Base-by-base conservation (phyloP, 2,888 invertebrate genomes). In the Yponomeuta plumbellus region DNA sequence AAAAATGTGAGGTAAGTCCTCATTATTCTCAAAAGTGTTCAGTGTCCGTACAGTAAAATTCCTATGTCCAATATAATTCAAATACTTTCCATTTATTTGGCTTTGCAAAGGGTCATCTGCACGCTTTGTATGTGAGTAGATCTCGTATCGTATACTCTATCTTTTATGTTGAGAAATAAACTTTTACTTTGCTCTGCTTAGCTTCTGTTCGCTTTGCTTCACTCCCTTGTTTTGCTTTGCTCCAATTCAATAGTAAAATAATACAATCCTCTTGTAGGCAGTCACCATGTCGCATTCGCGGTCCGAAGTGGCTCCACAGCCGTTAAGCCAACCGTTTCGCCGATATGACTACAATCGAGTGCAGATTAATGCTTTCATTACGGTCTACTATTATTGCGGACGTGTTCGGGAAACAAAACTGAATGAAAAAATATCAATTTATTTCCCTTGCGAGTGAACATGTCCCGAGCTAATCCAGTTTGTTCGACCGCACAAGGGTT, bases 401-500 rank as follows among this genome's bases (percentile, higher is more conserved):
- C 82, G 80, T 81, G 81, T 80, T 82, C 77, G 78, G 84, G 74
- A 75, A 84, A 79, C 80, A 78, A 75, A 83, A 80, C 79, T 76
- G 78, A 81, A 81, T 71, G 73, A 81, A 84, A 88, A 84, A 86
- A 68, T 68, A 88, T 84, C 86, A 84, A 87, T 88, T 87, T 88
- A 88, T 88, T 89, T 88, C 88, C 88, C 88, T 81, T 79, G 87
- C 80, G 86, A 83, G 79, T 76, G 85, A 84, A 85, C 88, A 86
- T 88, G 89, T 89, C 86, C 88, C 84, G 76, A 72, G 79, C 86
- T 90, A 90, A 90, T 89, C 88, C 85, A 85, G 89, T 89, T 89
- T 89, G 88, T 88, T 83, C 85, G 88, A 83, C 85, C 85, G 88
- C 83, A 84, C 88, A 88, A 87, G 89, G 89, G 89, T 88, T 88